Percentiles rank a stretch among this genome's conserved stretches.
Conservation (phyloP, 2,113 vertebrate species). For the Cyanoramphus novaezelandiae region DNA sequence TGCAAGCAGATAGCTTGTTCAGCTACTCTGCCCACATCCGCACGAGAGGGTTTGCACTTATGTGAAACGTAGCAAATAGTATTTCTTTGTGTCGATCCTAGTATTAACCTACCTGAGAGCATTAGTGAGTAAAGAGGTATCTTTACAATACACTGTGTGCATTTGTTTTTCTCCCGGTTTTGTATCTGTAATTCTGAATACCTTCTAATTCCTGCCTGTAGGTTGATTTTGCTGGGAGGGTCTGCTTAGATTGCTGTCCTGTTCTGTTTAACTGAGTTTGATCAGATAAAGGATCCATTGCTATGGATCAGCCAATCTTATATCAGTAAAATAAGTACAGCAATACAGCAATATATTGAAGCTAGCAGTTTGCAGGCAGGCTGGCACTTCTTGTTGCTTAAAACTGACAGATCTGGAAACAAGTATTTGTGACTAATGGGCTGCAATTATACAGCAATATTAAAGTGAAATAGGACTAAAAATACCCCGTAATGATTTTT, state of each 20-base stretch:
- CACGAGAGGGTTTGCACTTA: accelerated
- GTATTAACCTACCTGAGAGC: neutral
- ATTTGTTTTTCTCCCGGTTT: neutral
- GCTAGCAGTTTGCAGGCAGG: neutral
- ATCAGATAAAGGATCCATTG: neutral
- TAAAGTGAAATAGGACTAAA: conserved; percentile 34
- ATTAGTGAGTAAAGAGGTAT: neutral
- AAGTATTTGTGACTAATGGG: conserved; percentile 18
- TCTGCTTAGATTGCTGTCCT: neutral
- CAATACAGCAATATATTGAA: neutral
- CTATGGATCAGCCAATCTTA: neutral
- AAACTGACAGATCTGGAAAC: conserved; percentile 1
- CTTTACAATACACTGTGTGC: accelerated
- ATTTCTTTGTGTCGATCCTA: neutral
- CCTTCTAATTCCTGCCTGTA: neutral
- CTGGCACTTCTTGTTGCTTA: neutral
- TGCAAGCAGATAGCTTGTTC: neutral
- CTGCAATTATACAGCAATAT: neutral
- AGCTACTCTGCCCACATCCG: neutral
- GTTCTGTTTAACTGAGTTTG: neutral
- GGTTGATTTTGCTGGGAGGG: neutral
- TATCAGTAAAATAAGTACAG: neutral
- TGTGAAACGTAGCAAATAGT: neutral
- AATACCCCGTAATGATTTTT: conserved; percentile 39
- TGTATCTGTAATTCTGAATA: neutral